Evolutionary conservation across 2,888 invertebrate species (phyloP).

Genomic region (Nineta flava): DNA sequence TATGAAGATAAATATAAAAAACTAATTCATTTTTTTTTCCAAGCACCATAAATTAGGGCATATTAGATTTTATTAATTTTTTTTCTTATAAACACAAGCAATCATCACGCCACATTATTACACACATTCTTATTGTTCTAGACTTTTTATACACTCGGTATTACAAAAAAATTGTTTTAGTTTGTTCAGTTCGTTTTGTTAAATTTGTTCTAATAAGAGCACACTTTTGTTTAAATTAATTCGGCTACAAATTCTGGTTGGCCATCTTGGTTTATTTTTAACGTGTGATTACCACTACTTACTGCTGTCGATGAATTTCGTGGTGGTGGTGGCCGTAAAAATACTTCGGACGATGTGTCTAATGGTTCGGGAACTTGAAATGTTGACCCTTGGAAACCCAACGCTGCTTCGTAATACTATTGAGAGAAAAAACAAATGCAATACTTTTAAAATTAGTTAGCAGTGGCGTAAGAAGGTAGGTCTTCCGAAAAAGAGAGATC

Average conservation of each 20-base stretch:
- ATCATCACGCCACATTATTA: not conserved
- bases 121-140: not conserved
- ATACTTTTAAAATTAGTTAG: too few relatives aligned
- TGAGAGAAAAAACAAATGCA: conserved; percentile 10
- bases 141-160: not conserved
- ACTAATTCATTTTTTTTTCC: not conserved
- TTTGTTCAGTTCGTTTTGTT: not conserved
- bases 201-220: conserved; percentile 1
- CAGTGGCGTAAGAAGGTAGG: too few relatives aligned
- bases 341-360: conserved; percentile 28
- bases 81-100: not conserved
- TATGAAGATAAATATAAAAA: not conserved
- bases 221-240: conserved; percentile 29
- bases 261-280: conserved; percentile 36
- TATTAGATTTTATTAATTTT: not conserved
- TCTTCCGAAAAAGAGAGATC: too few relatives aligned
- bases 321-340: conserved; percentile 1
- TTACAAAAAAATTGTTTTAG: not conserved
- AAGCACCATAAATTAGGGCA: not conserved
- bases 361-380: conserved; percentile 50
- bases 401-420: conserved; percentile 43
- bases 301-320: not conserved
- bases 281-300: conserved; percentile 21
- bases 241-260: conserved; percentile 44
- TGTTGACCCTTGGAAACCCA: conserved; percentile 53